Evolutionary conservation across 2,797 vertebrate species (phyloP), one percentile per base, ranked within the genome.

Genomic region (Trematomus bernacchii): DNA sequence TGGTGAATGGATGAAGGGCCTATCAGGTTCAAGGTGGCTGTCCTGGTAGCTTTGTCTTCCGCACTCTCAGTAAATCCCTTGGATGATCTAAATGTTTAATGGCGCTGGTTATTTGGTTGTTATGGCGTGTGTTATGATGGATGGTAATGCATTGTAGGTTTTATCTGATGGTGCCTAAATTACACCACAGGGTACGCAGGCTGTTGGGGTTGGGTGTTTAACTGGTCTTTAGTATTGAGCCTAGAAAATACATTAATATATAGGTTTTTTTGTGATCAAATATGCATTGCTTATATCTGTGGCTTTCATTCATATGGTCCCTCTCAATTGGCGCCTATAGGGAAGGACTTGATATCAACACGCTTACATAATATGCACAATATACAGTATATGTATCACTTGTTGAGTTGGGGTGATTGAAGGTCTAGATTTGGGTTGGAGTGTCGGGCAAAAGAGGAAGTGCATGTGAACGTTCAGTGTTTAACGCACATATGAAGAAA

Each of bases 41-140:
- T 62, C 71, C 79, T 69, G 66, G 69, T 66, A 71, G 84, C 66
- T 79, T 76, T 44, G 67, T 73, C 68, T 43, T 72, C 52, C 65
- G 69, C 71, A 66, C 79, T 79, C 85, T 83, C 54, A 13, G 71
- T 19, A 50, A 83, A 84, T 90, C 84, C 82, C 84, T 75, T 46
- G 64, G 89, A 79, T 21, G 40, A 83, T 87, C 53, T 94, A 89
- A 93, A 92, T 92, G 87, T 93, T 94, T 93, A 92, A 94, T 93
- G 85, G 66, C 81, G 43, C 85, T 93, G 92, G 92, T 93, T 93
- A 93, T 94, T 87, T 87, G 82, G 83, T 79, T 85, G 80, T 89
- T 89, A 79, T 87, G 78, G 84, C 37, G 64, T 73, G 82, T 88
- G 89, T 92, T 86, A 89, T 92, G 91, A 93, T 92, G 88, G 86